These are phyloP conservation scores for Ornithoptera priamus DNA, from an alignment of 2,888 invertebrate genomes.

Conservation along the genomic window DNA sequence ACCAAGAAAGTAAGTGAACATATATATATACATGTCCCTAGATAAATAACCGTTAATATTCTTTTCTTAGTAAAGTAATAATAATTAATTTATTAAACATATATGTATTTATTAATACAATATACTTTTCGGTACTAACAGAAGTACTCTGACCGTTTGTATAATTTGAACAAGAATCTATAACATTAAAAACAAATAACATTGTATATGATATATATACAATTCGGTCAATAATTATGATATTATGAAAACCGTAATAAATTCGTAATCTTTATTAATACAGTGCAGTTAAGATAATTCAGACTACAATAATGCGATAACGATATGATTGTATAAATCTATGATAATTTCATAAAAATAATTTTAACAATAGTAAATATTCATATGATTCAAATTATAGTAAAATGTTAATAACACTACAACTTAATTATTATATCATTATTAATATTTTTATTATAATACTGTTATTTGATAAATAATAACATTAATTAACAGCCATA, in stretches of 20 bases:
- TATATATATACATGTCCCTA: neutral
- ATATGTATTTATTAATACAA: too few species aligned
- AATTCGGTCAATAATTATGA: neutral
- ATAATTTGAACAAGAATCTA: neutral
- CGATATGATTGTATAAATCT: neutral
- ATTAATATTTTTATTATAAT: too few species aligned
- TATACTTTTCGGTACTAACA: too few species aligned
- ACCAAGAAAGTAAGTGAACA: conserved; percentile 53
- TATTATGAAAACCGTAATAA: neutral
- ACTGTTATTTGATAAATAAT: too few species aligned
- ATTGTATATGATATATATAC: neutral
- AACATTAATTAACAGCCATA: too few species aligned
- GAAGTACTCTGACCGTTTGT: neutral
- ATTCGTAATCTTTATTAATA: neutral
- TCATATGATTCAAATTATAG: too few species aligned
- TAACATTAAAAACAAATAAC: neutral
- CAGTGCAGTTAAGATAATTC: conserved; percentile 1
- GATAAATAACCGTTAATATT: too few species aligned
- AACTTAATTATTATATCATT: too few species aligned
- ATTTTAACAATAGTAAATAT: neutral
- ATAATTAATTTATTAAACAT: too few species aligned
- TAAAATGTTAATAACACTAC: too few species aligned
- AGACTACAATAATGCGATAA: neutral
- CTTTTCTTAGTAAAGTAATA: too few species aligned
- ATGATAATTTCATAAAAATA: neutral